Evolutionary conservation across 2,797 vertebrate genomes (phyloP), one percentile per base, ranked within the genome.

Genomic region (Enteromius argenteus): DNA sequence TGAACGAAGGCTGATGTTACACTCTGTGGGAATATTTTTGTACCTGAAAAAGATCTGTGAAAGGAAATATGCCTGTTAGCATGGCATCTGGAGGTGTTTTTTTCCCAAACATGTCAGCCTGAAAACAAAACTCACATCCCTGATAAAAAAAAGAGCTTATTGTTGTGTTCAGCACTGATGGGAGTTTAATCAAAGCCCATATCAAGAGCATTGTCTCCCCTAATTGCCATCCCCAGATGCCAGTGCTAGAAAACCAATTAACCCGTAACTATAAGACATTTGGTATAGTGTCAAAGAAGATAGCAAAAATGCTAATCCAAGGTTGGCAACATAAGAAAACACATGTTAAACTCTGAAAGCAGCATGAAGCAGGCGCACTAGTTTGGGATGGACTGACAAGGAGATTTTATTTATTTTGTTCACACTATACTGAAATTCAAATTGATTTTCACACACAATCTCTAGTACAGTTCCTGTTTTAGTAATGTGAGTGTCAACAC

Each of bases 111-210:
- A 39, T 51, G 27, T 91, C 84, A 89, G 87, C 79, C 80, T 85
- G 89, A 89, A 42, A 35, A 62, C 67, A 72, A 56, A 71, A 42
- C 67, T 42, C 0, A 17, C 66, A 42, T 71, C 10, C 35, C 9
- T 72, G 79, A 60, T 35, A 15, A 27, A 83, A 74, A 76, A 74
- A 44, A 19, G 17, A 35, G 23, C 74, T 74, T 46, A 80, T 85
- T 78, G 88, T 89, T 85, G 86, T 83, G 86, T 83, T 87, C 88
- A 87, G 91, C 86, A 89, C 89, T 79, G 79, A 88, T 90, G 88
- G 80, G 90, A 89, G 89, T 90, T 87, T 91, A 92, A 93, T 92
- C 91, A 91, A 87, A 91, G 88, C 89, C 37, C 19, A 83, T 86
- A 85, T 81, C 84, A 77, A 88, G 84, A 89, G 86, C 85, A 87